phyloP scores from a whole-genome alignment of 2,888 invertebrate genomes.

The Pilophorus perplexus region DNA sequence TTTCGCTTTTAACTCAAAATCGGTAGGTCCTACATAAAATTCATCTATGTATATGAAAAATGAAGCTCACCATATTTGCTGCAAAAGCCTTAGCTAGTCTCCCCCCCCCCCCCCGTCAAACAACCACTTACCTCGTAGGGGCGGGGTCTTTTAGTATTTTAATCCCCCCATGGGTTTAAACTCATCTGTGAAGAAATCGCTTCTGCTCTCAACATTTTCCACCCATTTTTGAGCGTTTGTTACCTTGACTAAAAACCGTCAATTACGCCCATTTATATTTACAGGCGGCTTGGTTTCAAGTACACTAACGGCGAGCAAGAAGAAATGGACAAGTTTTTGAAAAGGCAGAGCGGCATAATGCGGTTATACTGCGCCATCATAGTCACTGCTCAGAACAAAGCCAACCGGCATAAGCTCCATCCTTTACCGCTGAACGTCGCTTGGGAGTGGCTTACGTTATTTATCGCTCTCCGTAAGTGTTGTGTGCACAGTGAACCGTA shows the following conservation, averaged over 20 bases:
- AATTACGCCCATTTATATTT: conserved; percentile 17
- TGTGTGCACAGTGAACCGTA: background rate
- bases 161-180: background rate
- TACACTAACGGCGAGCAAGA: conserved; percentile 64
- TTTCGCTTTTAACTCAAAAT: too few relatives aligned
- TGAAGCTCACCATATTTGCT: too few relatives aligned
- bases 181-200: background rate
- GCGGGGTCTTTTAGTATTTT: background rate
- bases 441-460: conserved; percentile 80
- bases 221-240: too few relatives aligned
- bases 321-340: conserved; percentile 79
- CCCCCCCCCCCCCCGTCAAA: too few relatives aligned
- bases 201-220: background rate
- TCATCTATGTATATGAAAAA: too few relatives aligned
- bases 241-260: too few relatives aligned
- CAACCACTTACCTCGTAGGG: too few relatives aligned
- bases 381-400: conserved; percentile 56
- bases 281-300: conserved; percentile 61
- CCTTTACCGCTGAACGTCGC: conserved; percentile 70
- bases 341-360: conserved; percentile 80
- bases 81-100: too few relatives aligned
- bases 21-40: too few relatives aligned
- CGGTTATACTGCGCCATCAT: conserved; percentile 77
- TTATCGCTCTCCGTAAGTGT: conserved; percentile 60
- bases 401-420: conserved; percentile 58